Evolutionary conservation across 2,113 vertebrate genomes (phyloP).

Genomic region (Tautogolabrus adspersus): DNA sequence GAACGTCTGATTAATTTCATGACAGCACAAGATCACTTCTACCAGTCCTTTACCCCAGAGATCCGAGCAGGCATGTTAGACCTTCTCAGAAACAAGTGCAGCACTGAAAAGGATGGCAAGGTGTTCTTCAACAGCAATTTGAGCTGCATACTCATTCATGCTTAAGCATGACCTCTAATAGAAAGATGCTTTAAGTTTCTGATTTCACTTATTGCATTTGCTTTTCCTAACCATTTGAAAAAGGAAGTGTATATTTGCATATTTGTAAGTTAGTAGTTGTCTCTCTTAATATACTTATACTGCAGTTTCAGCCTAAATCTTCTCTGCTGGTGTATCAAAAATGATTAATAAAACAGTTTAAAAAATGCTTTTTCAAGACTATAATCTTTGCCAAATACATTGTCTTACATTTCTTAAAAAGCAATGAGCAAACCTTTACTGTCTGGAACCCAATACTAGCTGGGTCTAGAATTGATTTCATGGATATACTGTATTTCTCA

Average conservation of each 20-base stretch:
- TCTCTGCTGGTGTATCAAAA: too few species aligned
- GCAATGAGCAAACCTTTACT: too few species aligned
- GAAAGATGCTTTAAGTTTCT: neutral
- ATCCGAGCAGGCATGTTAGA: constrained; percentile 83
- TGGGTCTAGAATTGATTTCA: too few species aligned
- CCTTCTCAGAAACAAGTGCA: constrained; percentile 86
- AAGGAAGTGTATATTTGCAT: neutral
- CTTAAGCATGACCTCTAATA: constrained; percentile 16
- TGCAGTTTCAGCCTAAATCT: too few species aligned
- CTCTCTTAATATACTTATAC: neutral
- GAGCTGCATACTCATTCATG: constrained; percentile 59
- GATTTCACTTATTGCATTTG: neutral
- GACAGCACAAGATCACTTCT: constrained; percentile 67
- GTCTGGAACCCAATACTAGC: too few species aligned
- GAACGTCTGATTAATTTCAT: constrained; percentile 69
- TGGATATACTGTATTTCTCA: too few species aligned
- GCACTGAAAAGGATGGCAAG: constrained; percentile 83
- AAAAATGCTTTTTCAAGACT: too few species aligned
- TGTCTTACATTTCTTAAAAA: too few species aligned
- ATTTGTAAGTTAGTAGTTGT: neutral
- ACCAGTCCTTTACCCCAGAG: constrained; percentile 80
- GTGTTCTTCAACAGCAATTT: constrained; percentile 70
- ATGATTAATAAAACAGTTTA: too few species aligned
- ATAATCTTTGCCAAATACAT: too few species aligned
- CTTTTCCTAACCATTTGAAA: neutral